Evolutionary conservation across 2,888 invertebrate species (phyloP).

Genomic region (Microchrysa polita): DNA sequence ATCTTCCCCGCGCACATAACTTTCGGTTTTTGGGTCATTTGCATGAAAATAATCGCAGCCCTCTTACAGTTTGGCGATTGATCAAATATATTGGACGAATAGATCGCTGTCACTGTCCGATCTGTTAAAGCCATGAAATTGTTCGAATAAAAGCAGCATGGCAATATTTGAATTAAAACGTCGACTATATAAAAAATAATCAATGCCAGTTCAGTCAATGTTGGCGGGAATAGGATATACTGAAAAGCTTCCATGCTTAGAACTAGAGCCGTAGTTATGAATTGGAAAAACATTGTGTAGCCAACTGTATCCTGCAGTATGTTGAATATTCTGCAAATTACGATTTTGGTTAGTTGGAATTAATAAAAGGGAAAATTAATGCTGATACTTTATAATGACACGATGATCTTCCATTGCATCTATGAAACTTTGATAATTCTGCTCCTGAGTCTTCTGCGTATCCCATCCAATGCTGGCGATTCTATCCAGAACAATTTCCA

Average conservation of each 20-base stretch:
- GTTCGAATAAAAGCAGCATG: neutral
- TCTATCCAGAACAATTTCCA: neutral
- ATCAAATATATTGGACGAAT: neutral
- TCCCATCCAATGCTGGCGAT: neutral
- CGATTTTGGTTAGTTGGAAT: too few relatives aligned
- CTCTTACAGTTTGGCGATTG: slow-evolving; percentile 30
- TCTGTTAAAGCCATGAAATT: neutral
- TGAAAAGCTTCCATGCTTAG: slow-evolving; percentile 9
- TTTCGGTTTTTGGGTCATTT: slow-evolving; percentile 9
- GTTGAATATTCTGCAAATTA: slow-evolving; percentile 24
- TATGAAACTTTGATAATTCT: neutral
- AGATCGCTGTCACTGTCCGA: neutral
- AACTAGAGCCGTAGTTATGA: neutral
- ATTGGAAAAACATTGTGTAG: slow-evolving; percentile 16
- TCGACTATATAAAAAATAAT: neutral
- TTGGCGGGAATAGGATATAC: slow-evolving; percentile 14
- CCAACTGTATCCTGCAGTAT: slow-evolving; percentile 10
- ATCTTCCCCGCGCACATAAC: slow-evolving; percentile 40
- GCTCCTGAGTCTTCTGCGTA: neutral
- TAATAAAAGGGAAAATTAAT: too few relatives aligned
- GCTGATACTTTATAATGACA: neutral
- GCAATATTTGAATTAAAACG: neutral
- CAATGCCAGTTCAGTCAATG: neutral
- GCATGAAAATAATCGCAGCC: slow-evolving; percentile 40
- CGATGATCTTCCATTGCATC: neutral